These are phyloP conservation scores for Diabrotica undecimpunctata DNA, from an alignment of 1,140 invertebrate species.

Conservation along the genomic window DNA sequence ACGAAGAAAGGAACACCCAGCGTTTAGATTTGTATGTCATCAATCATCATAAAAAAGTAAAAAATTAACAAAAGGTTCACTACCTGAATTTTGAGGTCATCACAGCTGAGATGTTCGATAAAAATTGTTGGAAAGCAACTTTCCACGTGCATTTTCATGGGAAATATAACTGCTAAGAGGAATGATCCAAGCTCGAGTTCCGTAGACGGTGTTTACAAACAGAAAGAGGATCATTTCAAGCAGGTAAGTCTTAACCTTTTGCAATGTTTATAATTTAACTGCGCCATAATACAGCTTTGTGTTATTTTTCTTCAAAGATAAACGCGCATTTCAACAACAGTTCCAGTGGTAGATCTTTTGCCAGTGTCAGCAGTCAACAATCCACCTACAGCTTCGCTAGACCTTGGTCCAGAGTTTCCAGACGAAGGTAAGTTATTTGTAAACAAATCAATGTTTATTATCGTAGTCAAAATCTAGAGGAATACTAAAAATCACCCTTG, in stretches of 20 bases:
- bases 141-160: slow-evolving; percentile 33
- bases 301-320: slow-evolving; percentile 21
- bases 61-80: slow-evolving; percentile 36
- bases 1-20: not conserved
- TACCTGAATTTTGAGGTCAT: slow-evolving; percentile 36
- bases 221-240: slow-evolving; percentile 29
- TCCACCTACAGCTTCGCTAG: slow-evolving; percentile 32
- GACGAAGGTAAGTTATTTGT: slow-evolving; percentile 30
- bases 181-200: slow-evolving; percentile 21
- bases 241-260: slow-evolving; percentile 34
- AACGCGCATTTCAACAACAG: slow-evolving; percentile 21
- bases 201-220: slow-evolving; percentile 32
- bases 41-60: slow-evolving; percentile 14
- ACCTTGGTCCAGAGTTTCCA: slow-evolving; percentile 32
- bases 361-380: slow-evolving; percentile 32
- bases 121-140: slow-evolving; percentile 15
- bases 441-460: not conserved
- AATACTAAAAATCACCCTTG: no score
- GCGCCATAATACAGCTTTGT: slow-evolving; percentile 29
- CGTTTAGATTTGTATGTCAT: not conserved
- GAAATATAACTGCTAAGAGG: slow-evolving; percentile 33
- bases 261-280: slow-evolving; percentile 28
- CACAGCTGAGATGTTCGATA: slow-evolving; percentile 33
- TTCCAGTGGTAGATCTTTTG: slow-evolving; percentile 34
- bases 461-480: no score